A percentile compares a stretch with the other conserved stretches of the same genome.
These are phyloP conservation scores for Paralinhomoeus sp. DNA, from an alignment of 2,888 invertebrate species.

Conservation along the genomic window DNA sequence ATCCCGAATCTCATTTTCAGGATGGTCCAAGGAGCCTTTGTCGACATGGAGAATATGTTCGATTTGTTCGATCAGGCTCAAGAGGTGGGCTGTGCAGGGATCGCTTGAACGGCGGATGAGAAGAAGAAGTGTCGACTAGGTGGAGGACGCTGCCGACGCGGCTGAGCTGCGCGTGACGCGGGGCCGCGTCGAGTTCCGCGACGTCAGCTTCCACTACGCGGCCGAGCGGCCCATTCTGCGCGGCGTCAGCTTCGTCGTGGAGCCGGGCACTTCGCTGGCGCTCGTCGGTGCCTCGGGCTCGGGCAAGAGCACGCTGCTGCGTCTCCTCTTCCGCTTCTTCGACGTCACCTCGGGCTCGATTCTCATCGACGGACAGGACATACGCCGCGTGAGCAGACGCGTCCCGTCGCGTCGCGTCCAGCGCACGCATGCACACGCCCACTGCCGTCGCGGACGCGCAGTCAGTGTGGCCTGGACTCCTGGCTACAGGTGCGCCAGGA, in stretches of 20 bases:
- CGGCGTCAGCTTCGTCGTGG: slow-evolving; percentile 33
- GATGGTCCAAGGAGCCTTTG: slow-evolving; percentile 83
- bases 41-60: slow-evolving; percentile 99
- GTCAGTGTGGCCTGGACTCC: too few relatives aligned
- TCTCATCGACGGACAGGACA: slow-evolving; percentile 28
- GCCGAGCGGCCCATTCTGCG: slow-evolving; percentile 36
- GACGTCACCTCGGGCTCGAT: slow-evolving; percentile 28
- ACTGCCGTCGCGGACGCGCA: too few relatives aligned
- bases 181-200: slow-evolving; percentile 51
- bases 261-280: slow-evolving; percentile 55
- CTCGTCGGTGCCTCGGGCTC: slow-evolving; percentile 29
- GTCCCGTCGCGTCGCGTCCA: too few relatives aligned
- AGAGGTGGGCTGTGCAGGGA: slow-evolving; percentile 41
- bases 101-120: too few relatives aligned
- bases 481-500: slow-evolving; percentile 28
- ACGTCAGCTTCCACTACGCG: slow-evolving; percentile 67
- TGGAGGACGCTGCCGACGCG: background rate
- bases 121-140: background rate
- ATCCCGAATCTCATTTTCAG: slow-evolving; percentile 36
- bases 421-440: too few relatives aligned
- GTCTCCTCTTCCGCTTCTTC: slow-evolving; percentile 33
- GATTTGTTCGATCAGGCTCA: slow-evolving; percentile 64
- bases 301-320: slow-evolving; percentile 33
- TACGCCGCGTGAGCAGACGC: too few relatives aligned
- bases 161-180: background rate